Evolutionary conservation across 2,113 vertebrate genomes (phyloP).

Genomic region (Emydocephalus ijimae): DNA sequence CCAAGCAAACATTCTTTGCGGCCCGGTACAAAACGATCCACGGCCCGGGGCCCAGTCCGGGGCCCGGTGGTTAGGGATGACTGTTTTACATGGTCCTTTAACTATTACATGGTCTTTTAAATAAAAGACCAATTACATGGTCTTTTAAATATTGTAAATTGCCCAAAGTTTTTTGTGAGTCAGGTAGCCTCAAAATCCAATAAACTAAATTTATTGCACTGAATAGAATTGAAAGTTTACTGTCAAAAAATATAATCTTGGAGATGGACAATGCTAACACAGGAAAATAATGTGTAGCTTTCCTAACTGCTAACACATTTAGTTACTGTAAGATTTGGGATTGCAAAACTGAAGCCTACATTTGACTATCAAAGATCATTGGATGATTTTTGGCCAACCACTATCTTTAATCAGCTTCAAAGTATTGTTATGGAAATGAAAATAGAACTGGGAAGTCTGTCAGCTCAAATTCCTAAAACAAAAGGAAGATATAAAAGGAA

Average conservation of each 20-base stretch:
- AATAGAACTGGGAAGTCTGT: not conserved
- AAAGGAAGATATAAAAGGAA: not conserved
- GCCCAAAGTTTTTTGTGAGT: not conserved
- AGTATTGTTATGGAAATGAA: not conserved
- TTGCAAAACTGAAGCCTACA: not conserved
- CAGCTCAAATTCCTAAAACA: not conserved
- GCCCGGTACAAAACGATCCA: too few species aligned
- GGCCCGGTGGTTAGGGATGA: too few species aligned
- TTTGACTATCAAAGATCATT: not conserved
- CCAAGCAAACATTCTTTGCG: too few species aligned
- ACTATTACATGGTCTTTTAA: not conserved
- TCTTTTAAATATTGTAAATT: not conserved
- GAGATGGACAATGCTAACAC: not conserved
- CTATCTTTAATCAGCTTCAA: not conserved
- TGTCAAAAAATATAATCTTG: not conserved
- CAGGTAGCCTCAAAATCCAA: not conserved
- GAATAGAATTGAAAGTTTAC: not conserved
- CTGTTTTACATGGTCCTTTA: too few species aligned
- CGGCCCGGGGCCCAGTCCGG: too few species aligned
- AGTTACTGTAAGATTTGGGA: not conserved
- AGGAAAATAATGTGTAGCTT: not conserved
- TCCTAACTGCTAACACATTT: not conserved
- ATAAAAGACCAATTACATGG: not conserved
- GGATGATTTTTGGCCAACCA: not conserved
- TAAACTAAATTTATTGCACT: not conserved